These are phyloP conservation scores for Diabrotica balteata DNA, from an alignment of 2,888 invertebrate species.

Conservation along the genomic window DNA sequence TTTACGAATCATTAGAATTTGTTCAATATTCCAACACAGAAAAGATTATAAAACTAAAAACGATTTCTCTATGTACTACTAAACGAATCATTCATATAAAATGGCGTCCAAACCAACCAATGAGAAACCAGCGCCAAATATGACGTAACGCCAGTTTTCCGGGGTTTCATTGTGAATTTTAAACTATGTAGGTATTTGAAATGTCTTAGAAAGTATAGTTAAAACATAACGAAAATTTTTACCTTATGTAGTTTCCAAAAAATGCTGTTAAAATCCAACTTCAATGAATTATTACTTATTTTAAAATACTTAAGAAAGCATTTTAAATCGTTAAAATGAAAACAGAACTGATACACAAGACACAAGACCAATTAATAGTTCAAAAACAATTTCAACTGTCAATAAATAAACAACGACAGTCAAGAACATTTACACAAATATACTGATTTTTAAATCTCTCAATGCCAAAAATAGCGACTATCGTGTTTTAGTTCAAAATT, in stretches of 20 bases:
- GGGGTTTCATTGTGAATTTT: conserved; percentile 17
- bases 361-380: conserved; percentile 47
- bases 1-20: conserved; percentile 52
- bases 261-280: conserved; percentile 41
- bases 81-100: conserved; percentile 45
- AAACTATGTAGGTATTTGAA: conserved; percentile 33
- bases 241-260: conserved; percentile 41
- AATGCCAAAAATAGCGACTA: not conserved
- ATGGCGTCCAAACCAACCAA: conserved; percentile 36
- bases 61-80: conserved; percentile 51
- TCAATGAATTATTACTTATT: conserved; percentile 29
- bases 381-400: conserved; percentile 51
- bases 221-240: conserved; percentile 21
- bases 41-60: conserved; percentile 53
- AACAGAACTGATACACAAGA: conserved; percentile 46
- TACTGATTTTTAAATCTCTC: conserved; percentile 17
- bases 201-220: conserved; percentile 26
- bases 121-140: conserved; percentile 33
- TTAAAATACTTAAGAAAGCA: conserved; percentile 44
- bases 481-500: not conserved
- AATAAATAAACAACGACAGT: conserved; percentile 34
- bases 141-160: conserved; percentile 46
- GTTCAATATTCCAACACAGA: conserved; percentile 52
- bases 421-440: conserved; percentile 15
- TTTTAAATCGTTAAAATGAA: conserved; percentile 44